These are phyloP conservation scores for Clarias fuscus DNA, from an alignment of 2,797 vertebrate species.

Conservation along the genomic window DNA sequence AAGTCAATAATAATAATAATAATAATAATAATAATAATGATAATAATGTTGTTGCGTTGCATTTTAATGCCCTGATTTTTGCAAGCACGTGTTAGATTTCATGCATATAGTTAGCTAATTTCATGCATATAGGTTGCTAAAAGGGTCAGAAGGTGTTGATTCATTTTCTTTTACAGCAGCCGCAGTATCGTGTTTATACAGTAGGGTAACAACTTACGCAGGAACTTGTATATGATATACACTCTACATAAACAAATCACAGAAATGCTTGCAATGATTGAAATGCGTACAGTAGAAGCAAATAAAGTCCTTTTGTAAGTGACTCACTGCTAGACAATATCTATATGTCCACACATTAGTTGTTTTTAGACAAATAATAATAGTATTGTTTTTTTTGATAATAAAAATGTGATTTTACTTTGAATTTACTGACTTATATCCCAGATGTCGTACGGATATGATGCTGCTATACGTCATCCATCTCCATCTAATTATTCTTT, in stretches of 20 bases:
- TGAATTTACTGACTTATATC: no score
- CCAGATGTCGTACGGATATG: no score
- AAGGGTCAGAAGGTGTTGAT: not conserved
- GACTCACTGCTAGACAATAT: no score
- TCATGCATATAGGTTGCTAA: conserved; percentile 18
- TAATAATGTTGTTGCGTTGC: not conserved
- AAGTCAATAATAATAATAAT: not conserved
- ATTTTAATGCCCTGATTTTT: not conserved
- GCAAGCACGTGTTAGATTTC: not conserved
- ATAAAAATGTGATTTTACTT: no score
- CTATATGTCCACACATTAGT: no score
- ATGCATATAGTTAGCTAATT: conserved; percentile 7
- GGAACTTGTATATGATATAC: not conserved
- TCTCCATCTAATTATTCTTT: no score
- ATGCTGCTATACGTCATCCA: no score
- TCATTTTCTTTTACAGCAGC: not conserved
- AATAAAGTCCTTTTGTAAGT: no score
- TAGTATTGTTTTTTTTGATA: no score
- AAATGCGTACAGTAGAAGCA: not conserved
- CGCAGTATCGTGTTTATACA: not conserved
- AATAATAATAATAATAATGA: no score
- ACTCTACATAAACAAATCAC: not conserved
- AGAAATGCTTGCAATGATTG: not conserved
- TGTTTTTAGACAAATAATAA: no score
- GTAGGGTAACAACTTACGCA: not conserved